Percentiles rank a stretch among this genome's conserved stretches.
Conservation (phyloP, 2,888 invertebrate species). For the Drosophila hamatofila region DNA sequence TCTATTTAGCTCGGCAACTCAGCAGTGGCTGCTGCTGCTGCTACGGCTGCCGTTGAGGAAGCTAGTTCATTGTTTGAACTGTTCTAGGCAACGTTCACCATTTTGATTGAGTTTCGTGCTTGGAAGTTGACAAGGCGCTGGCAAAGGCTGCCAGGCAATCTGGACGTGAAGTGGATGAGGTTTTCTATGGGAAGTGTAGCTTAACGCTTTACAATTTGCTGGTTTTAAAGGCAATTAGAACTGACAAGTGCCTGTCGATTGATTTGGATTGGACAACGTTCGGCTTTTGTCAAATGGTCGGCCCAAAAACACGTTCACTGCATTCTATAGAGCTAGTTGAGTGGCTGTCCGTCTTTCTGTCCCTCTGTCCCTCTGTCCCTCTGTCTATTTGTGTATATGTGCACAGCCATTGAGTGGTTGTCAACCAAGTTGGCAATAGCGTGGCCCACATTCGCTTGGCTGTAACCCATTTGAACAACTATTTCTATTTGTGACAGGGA, state of each 20-base stretch:
- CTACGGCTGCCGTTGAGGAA: slow-evolving; percentile 26
- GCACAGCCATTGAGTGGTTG: slow-evolving; percentile 43
- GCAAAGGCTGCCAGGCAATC: no score
- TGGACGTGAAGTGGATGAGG: slow-evolving; percentile 13
- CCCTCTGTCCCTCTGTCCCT: neutral
- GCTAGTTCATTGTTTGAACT: slow-evolving; percentile 73
- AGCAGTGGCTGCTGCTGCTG: slow-evolving; percentile 9
- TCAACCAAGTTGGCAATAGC: slow-evolving; percentile 33
- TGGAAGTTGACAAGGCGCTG: neutral
- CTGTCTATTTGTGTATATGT: slow-evolving; percentile 12
- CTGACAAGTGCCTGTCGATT: slow-evolving; percentile 72
- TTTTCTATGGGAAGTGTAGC: slow-evolving; percentile 43
- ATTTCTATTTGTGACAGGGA: slow-evolving; percentile 35
- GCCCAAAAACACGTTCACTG: slow-evolving; percentile 28
- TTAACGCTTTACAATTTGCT: slow-evolving; percentile 59
- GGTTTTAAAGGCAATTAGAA: slow-evolving; percentile 75
- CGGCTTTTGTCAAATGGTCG: slow-evolving; percentile 49
- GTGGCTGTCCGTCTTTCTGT: neutral
- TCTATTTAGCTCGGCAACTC: slow-evolving; percentile 65
- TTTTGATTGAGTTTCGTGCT: slow-evolving; percentile 71
- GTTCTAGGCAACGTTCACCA: slow-evolving; percentile 63
- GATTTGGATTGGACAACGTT: slow-evolving; percentile 49
- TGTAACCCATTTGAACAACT: slow-evolving; percentile 38
- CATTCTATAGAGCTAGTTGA: slow-evolving; percentile 1
- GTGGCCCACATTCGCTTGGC: slow-evolving; percentile 12